phyloP scores from a whole-genome alignment of 2,797 vertebrate species.

The Myotis vivesi region DNA sequence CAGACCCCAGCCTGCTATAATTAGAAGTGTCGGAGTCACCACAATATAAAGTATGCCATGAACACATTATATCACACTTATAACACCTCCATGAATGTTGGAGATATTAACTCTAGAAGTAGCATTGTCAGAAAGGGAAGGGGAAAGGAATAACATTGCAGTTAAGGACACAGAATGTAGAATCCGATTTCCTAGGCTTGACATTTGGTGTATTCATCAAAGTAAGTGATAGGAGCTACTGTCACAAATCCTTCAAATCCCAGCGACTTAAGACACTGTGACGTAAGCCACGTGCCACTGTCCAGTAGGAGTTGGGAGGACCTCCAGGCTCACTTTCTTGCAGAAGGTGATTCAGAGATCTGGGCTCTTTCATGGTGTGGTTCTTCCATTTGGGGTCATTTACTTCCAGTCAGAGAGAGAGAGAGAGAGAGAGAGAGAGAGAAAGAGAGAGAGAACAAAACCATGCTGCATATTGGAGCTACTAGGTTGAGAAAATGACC shows the following conservation, averaged over 20 bases:
- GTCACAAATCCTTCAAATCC: neutral
- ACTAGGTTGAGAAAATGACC: neutral
- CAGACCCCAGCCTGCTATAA: neutral
- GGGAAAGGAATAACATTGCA: neutral
- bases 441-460: neutral
- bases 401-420: neutral
- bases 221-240: neutral
- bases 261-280: neutral
- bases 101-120: neutral
- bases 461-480: neutral
- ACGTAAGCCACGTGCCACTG: neutral
- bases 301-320: neutral
- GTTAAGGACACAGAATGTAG: neutral
- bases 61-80: neutral
- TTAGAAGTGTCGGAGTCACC: neutral
- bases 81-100: neutral
- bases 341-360: neutral
- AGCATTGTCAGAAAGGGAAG: neutral
- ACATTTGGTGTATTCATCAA: neutral
- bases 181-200: neutral
- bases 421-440: neutral
- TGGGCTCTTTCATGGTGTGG: neutral
- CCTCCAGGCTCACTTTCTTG: neutral
- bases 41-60: neutral
- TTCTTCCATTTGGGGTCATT: neutral